phyloP scores from a whole-genome alignment of 2,888 invertebrate genomes.

The Panorpa germanica region DNA sequence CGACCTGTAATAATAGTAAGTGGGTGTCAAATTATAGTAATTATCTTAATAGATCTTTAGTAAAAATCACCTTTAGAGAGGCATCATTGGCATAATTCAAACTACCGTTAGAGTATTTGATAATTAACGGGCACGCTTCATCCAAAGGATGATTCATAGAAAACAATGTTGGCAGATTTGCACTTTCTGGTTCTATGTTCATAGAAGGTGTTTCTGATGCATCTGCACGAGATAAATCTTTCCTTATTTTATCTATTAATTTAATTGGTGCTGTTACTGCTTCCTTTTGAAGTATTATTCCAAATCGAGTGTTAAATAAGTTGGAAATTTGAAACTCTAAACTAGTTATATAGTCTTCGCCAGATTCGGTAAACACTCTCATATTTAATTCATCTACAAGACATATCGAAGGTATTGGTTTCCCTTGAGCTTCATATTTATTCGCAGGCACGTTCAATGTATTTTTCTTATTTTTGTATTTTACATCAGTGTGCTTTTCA shows the following conservation, averaged over 20 bases:
- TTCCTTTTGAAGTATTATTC: conserved; percentile 64
- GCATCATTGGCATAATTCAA: conserved; percentile 42
- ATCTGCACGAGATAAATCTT: no score
- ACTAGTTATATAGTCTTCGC: conserved; percentile 66
- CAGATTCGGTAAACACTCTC: conserved; percentile 57
- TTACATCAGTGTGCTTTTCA: no score
- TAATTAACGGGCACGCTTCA: conserved; percentile 70
- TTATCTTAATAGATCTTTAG: not conserved
- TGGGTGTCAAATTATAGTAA: not conserved
- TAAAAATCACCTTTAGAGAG: conserved; percentile 20
- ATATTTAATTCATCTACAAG: conserved; percentile 57
- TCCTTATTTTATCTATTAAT: no score
- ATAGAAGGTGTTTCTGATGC: no score
- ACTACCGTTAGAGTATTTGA: conserved; percentile 39
- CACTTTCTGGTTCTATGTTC: conserved; percentile 19
- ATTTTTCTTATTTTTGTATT: no score
- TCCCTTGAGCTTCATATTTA: conserved; percentile 4
- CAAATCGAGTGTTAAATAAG: conserved; percentile 72
- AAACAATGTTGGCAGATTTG: conserved; percentile 58
- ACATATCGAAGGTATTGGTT: conserved; percentile 41
- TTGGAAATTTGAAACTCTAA: conserved; percentile 64
- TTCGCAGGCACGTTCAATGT: conserved; percentile 3
- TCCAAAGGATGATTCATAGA: conserved; percentile 79
- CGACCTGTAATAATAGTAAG: conserved; percentile 31
- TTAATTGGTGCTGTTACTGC: conserved; percentile 21